These are phyloP conservation scores for Drosophila testacea DNA, from an alignment of 2,888 invertebrate genomes.

Conservation along the genomic window DNA sequence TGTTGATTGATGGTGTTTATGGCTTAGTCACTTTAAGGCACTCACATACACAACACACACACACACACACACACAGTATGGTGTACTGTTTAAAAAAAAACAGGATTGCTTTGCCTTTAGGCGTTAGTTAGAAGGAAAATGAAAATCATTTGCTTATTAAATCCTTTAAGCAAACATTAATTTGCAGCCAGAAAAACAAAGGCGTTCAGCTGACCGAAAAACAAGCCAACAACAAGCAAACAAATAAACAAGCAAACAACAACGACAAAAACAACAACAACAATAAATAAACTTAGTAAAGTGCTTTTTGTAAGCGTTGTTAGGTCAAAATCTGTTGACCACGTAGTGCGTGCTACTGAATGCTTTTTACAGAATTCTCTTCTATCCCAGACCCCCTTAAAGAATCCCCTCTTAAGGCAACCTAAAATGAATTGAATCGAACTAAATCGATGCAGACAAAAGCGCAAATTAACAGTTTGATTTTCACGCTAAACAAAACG, in stretches of 20 bases:
- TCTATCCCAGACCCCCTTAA: slow-evolving; percentile 6
- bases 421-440: slow-evolving; percentile 34
- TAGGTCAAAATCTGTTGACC: slow-evolving; percentile 33
- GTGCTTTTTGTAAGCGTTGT: slow-evolving; percentile 57
- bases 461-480: slow-evolving; percentile 81
- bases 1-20: slow-evolving; percentile 67
- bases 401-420: slow-evolving; percentile 12
- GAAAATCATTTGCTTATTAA: slow-evolving; percentile 81
- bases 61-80: slow-evolving; percentile 5
- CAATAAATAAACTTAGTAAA: slow-evolving; percentile 48
- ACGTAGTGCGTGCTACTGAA: slow-evolving; percentile 20
- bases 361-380: slow-evolving; percentile 21
- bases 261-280: slow-evolving; percentile 14
- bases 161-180: slow-evolving; percentile 78
- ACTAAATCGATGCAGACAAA: slow-evolving; percentile 68
- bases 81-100: slow-evolving; percentile 8
- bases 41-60: slow-evolving; percentile 3
- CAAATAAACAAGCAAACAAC: slow-evolving; percentile 38
- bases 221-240: slow-evolving; percentile 41
- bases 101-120: slow-evolving; percentile 22
- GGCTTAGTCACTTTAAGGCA: slow-evolving; percentile 15
- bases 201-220: slow-evolving; percentile 57
- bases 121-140: slow-evolving; percentile 39
- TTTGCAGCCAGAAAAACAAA: slow-evolving; percentile 70
- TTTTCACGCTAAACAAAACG: slow-evolving; percentile 79